Evolutionary conservation across 1,140 invertebrate species (phyloP).

Genomic region (Drosophila sturtevanti): DNA sequence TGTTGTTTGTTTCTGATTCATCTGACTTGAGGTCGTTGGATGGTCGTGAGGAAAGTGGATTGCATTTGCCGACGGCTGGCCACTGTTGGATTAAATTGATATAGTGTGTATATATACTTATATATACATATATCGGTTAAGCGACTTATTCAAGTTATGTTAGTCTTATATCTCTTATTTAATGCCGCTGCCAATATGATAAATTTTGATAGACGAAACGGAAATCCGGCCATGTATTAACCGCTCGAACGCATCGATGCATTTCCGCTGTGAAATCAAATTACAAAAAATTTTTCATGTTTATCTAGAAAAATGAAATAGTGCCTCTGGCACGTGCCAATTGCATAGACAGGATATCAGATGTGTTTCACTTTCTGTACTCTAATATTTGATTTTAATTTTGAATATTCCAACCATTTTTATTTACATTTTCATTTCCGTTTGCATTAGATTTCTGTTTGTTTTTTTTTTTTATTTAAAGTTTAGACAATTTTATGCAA

Average conservation of each 20-base stretch:
- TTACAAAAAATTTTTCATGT: constrained; percentile 41
- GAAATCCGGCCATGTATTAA: constrained; percentile 40
- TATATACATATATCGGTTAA: constrained; percentile 26
- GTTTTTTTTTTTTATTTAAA: not conserved
- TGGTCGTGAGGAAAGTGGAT: not conserved
- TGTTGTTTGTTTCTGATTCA: constrained; percentile 11
- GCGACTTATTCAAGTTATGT: not conserved
- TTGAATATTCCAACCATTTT: constrained; percentile 3
- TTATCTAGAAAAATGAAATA: constrained; percentile 4
- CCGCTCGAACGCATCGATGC: constrained; percentile 37
- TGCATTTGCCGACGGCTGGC: not conserved
- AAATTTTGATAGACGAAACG: constrained; percentile 31
- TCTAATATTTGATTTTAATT: constrained; percentile 24
- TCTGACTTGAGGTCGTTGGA: not conserved
- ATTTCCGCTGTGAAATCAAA: constrained; percentile 51
- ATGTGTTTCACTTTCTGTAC: not conserved
- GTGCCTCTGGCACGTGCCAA: constrained; percentile 20
- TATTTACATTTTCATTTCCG: constrained; percentile 23
- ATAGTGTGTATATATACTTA: no score
- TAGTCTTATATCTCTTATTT: not conserved
- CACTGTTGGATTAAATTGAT: constrained; percentile 29
- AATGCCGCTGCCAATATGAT: constrained; percentile 2
- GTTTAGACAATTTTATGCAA: no score
- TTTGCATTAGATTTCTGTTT: constrained; percentile 1
- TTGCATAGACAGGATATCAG: not conserved